Conservation (phyloP, 2,797 vertebrate genomes). For the Erpetoichthys calabaricus region DNA sequence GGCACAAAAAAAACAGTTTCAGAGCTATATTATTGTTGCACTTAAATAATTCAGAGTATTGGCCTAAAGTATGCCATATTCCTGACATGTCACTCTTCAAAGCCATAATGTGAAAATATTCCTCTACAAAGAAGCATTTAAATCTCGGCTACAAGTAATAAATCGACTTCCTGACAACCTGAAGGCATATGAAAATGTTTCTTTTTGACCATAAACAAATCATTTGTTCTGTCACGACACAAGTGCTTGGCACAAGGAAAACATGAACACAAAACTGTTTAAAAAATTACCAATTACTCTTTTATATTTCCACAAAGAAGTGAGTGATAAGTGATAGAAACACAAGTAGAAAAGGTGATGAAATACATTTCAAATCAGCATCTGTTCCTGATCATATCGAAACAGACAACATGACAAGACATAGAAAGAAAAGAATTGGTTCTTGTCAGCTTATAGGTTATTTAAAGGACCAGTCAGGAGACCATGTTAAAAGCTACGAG, state of each 20-base stretch:
- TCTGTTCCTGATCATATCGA: conserved; percentile 36
- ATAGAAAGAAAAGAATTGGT: conserved; percentile 30
- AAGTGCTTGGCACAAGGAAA: conserved; percentile 16
- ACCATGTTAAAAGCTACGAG: conserved; percentile 29
- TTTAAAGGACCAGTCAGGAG: conserved; percentile 25
- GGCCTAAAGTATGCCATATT: no score
- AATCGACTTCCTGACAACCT: conserved; percentile 7
- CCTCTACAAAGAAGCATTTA: neutral
- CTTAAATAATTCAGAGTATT: no score
- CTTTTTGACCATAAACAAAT: conserved; percentile 6
- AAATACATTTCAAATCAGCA: conserved; percentile 28
- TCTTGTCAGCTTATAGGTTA: conserved; percentile 27
- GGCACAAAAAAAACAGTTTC: no score
- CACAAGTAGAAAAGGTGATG: conserved; percentile 24
- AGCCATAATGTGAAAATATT: neutral
- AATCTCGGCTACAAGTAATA: conserved; percentile 5
- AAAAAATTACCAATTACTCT: conserved; percentile 15
- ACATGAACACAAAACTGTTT: conserved; percentile 10
- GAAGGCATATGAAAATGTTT: conserved; percentile 7
- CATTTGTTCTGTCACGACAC: neutral
- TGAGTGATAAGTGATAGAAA: conserved; percentile 28
- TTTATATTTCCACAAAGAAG: conserved; percentile 23
- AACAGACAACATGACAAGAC: conserved; percentile 36
- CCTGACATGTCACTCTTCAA: no score
- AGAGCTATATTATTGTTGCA: no score